Base-by-base conservation (phyloP, 2,797 vertebrate genomes). In the Sylvilagus floridanus region DNA sequence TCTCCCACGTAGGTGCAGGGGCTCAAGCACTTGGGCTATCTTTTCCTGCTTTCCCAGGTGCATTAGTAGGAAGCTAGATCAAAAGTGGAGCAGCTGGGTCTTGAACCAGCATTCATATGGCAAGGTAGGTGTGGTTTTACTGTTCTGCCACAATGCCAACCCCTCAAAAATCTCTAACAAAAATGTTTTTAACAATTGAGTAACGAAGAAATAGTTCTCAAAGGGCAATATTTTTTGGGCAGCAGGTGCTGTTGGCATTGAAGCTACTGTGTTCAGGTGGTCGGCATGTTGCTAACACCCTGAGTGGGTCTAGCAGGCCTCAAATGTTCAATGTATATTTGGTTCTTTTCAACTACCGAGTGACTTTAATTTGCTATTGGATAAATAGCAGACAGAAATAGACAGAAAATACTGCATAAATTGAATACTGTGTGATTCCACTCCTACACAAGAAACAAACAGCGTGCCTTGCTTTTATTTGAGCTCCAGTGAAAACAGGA, bases 321-420 rank as follows among this genome's bases (percentile, higher is more conserved):
- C 60, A 16, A 35, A 79, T 72, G n/a, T 72, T 6, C 32, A 16
- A 52, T 60, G 22, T 8, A 1, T 24, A 7, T 87, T 47, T 90
- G 65, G 3, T 50, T 88, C 42, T 81, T 96, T 95, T 50, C 52
- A 50, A 17, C 28, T 63, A 82, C 42, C 21, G 28, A 66, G 26
- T 84, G n/a, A 37, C 47, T 78, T 24, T 57, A 28, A 14, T 77
- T 89, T 90, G 62, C 54, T 26, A 72, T 54, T 77, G 83, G 28
- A 86, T 68, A 94, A 68, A 63, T 84, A 35, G 35, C 35, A 35
- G 35, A 35, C 35, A 35, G 35, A 35, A 35, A 35, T 66, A 35
- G 78, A 92, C 32, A 42, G 95, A 96, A 96, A 88, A 26, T 79
- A 37, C 54, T 65, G 9, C 63, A 81, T 47, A 82, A 93, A 86